A percentile compares a stretch with the other conserved stretches of the same genome.
phyloP scores from a whole-genome alignment of 2,113 vertebrate species.

The Leuciscus idus region DNA sequence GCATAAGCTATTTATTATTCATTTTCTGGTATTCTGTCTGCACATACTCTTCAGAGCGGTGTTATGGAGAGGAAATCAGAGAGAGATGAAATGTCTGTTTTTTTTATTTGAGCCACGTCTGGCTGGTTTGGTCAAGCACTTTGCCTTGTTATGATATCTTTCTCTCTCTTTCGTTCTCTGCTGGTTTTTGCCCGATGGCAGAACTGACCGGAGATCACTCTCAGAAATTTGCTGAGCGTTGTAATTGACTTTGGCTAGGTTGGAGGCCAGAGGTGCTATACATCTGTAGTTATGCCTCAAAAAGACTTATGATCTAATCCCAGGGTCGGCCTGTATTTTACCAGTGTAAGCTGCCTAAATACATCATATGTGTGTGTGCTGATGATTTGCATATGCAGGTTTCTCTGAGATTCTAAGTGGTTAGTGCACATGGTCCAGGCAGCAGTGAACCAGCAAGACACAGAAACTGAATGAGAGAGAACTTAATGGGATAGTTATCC shows the following conservation, averaged over 20 bases:
- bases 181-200: background rate
- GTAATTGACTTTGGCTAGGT: conserved; percentile 1
- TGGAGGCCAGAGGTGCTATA: conserved; percentile 5
- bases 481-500: background rate
- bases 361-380: background rate
- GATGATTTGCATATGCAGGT: background rate
- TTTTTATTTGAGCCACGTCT: conserved; percentile 20
- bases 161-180: background rate
- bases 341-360: background rate
- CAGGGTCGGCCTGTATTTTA: background rate
- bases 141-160: background rate
- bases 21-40: conserved; percentile 22
- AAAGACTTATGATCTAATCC: background rate
- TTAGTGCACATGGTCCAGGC: background rate
- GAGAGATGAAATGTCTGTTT: background rate
- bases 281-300: background rate
- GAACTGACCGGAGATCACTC: background rate
- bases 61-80: conserved; percentile 19
- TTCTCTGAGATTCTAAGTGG: background rate
- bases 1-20: conserved; percentile 37
- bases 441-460: background rate
- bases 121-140: background rate
- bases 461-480: background rate
- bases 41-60: background rate
- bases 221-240: background rate